Evolutionary conservation across 1,140 invertebrate species (phyloP), one percentile per base, ranked within the genome.

Genomic region (Tribolium castaneum): DNA sequence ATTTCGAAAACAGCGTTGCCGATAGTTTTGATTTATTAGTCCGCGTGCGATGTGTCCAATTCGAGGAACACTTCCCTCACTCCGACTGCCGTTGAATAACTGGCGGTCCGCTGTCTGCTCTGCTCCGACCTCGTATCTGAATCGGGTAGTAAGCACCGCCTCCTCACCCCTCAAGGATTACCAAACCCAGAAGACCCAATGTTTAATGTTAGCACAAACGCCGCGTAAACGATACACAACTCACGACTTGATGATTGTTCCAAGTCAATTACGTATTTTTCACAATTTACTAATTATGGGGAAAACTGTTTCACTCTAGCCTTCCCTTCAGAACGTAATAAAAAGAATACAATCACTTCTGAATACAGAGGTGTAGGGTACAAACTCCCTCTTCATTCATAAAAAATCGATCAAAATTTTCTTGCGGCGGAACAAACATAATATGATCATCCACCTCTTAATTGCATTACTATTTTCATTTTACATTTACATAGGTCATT

Each of bases 31-130:
- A 30, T 30, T 30, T 30, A 30, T 30, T 30, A 30, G 13, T 50
- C 14, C 51, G n/a, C 45, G 51, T 51, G 75, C 52, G 70, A 50
- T 73, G 52, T 45, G 56, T 52, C 70, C 5, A 70, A 70, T 25
- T 25, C 54, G 9, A 14, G 35, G 9, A 25, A 62, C 74, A 56
- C n/a, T 39, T 77, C 73, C 34, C 22, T 25, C 54, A 59, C 54
- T 56, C 74, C 83, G 77, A 54, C 81, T 80, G 72, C 73, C 82
- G 82, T 75, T 73, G 82, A 76, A 78, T 81, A 78, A 86, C 84
- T 86, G 85, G 85, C 85, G 84, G 77, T 83, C 82, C 82, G 85
- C 83, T 82, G 84, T 86, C 83, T 83, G 80, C 59, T 35, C 59
- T 66, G 59, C 59, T 66, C 54, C 59, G 59, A 66, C 59, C 59